Evolutionary conservation across 2,113 vertebrate species (phyloP), one percentile per base, ranked within the genome.

Genomic region (Triplophysa rosa): DNA sequence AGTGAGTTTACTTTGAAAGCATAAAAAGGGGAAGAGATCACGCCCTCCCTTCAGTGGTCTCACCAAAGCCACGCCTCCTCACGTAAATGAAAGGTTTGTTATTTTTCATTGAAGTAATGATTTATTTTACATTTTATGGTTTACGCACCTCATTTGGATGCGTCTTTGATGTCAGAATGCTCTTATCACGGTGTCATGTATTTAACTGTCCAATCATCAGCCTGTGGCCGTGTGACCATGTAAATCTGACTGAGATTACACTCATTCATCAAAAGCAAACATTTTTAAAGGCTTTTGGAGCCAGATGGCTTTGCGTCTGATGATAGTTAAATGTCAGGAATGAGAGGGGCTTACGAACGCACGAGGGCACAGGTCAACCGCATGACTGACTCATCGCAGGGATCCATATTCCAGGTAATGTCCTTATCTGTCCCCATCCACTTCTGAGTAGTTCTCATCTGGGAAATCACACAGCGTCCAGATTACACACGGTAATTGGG

Each of bases 331-430:
- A 89, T 87, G 88, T 88, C 86, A 89, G 84, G 14, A 13, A 58
- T 77, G 82, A 76, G 82, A 64, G 86, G 16, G 82, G 82, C 81
- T 90, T 91, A 90, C 89, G 86, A 81, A 83, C 81, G 74, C 66
- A 56, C 29, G 29, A 33, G 63, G 63, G 40, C 29, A 29, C 21
- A 24, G 49, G 77, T 37, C 67, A 74, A 56, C 64, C 64, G 8
- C 63, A 63, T 26, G 47, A 72, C 65, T 56, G 62, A 67, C n/a
- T 54, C 64, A 88, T 90, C 87, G 80, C 77, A 79, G 83, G 64
- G 16, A 82, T 80, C 87, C 86, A 84, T 90, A 87, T 91, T 91
- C 87, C 83, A 79, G 86, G 87, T 92, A 92, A 91, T 90, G 79
- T 83, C 85, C 83, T 91, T 88, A 91, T 86, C 87, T 82, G 77